Evolutionary conservation across 2,888 invertebrate genomes (phyloP), one percentile per base, ranked within the genome.

Genomic region (Chelonus formosanus): DNA sequence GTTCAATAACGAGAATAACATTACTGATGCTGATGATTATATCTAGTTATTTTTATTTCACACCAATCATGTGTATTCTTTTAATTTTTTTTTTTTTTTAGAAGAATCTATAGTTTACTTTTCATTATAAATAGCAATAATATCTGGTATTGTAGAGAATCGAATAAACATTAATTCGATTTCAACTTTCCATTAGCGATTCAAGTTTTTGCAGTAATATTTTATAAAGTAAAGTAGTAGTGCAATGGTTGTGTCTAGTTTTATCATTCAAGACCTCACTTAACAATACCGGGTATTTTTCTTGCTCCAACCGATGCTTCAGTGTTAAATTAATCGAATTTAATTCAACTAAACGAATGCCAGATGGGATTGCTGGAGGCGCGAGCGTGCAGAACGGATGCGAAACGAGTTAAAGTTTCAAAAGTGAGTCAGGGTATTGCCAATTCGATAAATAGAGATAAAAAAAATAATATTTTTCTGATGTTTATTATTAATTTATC

Each of bases 281-380:
- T 47, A 47, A 10, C 47, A 31, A 47, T 48, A 43, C 43, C 52
- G 36, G 52, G 59, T 65, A 54, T 65, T 65, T 65, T 59, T 65
- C 59, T 65, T 59, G 36, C 58, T 31, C 31, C 56, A 57, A 61
- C 61, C 56, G 54, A 34, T 54, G 54, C 47, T 61, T 40, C 36
- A 56, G 66, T 66, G 66, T 53, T 61, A 66, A 66, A 66, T 66
- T 62, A 66, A 66, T 66, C 61, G 61, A 66, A 66, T 66, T 66
- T 66, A 61, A 62, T 66, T 66, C 61, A 66, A 61, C 61, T 61
- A 59, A 65, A 65, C 65, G 60, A 65, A 65, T 53, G 60, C 65
- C 65, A 65, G 53, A 65, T 65, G 65, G 47, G 65, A 60, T 65
- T 65, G 60, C 60, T 54, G 55, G 47, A 36, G 53, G 65, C 45